phyloP scores from a whole-genome alignment of 2,888 invertebrate species.

The Chromoteleia sp. region DNA sequence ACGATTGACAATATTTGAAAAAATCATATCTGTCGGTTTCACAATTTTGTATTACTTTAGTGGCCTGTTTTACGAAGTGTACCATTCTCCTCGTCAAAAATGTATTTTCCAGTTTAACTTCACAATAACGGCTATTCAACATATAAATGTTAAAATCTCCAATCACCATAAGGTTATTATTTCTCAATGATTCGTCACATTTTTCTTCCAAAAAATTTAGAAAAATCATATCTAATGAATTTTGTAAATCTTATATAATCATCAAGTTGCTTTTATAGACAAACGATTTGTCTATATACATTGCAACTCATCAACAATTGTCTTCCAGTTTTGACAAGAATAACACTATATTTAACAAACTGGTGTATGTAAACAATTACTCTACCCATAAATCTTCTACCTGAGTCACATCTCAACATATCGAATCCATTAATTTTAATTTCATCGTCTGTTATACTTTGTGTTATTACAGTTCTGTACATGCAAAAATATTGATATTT shows the following conservation, averaged over 20 bases:
- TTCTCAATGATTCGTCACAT: conserved; percentile 1
- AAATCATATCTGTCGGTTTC: conserved; percentile 14
- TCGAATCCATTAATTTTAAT: no score
- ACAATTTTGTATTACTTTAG: neutral
- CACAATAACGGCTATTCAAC: conserved; percentile 24
- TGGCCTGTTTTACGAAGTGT: neutral
- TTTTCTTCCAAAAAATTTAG: conserved; percentile 16
- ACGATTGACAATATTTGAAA: neutral
- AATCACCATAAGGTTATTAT: conserved; percentile 30
- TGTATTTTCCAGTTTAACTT: conserved; percentile 16
- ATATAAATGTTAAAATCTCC: conserved; percentile 34
- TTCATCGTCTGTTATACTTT: no score
- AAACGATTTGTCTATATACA: conserved; percentile 4
- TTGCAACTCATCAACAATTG: no score
- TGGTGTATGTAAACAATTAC: no score
- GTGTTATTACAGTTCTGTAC: no score
- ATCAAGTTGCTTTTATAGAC: conserved; percentile 42
- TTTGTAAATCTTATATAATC: conserved; percentile 38
- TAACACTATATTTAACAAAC: no score
- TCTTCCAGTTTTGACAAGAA: no score
- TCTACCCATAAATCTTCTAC: no score
- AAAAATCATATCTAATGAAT: conserved; percentile 22
- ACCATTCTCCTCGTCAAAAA: conserved; percentile 26
- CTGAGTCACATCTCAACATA: no score
- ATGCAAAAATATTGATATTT: no score